Evolutionary conservation across 2,113 vertebrate genomes (phyloP).

Genomic region (Microcebus ravelobensis): DNA sequence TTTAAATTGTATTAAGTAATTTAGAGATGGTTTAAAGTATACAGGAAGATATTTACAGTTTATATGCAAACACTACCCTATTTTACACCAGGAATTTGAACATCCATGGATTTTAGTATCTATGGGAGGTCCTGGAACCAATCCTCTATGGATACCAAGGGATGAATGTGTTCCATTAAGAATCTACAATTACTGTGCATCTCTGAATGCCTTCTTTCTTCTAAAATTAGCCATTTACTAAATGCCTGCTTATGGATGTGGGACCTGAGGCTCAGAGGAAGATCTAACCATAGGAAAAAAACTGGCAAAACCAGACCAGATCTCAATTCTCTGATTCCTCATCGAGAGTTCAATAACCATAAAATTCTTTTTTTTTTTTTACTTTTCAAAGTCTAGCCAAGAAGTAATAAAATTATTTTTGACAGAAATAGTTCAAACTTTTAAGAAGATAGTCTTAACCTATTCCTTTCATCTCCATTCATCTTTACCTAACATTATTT

Average conservation of each 20-base stretch:
- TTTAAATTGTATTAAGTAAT: not conserved
- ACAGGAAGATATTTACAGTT: not conserved
- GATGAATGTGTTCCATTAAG: not conserved
- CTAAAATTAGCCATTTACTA: not conserved
- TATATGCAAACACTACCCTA: not conserved
- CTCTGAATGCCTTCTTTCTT: not conserved
- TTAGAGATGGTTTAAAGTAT: not conserved
- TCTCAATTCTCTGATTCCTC: not conserved
- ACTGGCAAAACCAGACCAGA: not conserved
- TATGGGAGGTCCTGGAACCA: not conserved
- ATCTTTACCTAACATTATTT: not conserved
- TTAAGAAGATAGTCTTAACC: not conserved
- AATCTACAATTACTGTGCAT: not conserved
- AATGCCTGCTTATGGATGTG: not conserved
- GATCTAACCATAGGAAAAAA: not conserved
- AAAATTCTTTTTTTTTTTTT: not conserved
- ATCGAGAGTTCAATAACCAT: not conserved
- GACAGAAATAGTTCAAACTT: not conserved
- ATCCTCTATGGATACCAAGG: not conserved
- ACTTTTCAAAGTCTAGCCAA: not conserved
- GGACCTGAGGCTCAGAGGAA: not conserved
- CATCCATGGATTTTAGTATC: not conserved
- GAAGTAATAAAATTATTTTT: not conserved
- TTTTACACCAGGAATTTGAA: not conserved
- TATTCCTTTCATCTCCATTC: not conserved